These are phyloP conservation scores for Chesias legatella DNA, from an alignment of 2,888 invertebrate species.

Conservation along the genomic window DNA sequence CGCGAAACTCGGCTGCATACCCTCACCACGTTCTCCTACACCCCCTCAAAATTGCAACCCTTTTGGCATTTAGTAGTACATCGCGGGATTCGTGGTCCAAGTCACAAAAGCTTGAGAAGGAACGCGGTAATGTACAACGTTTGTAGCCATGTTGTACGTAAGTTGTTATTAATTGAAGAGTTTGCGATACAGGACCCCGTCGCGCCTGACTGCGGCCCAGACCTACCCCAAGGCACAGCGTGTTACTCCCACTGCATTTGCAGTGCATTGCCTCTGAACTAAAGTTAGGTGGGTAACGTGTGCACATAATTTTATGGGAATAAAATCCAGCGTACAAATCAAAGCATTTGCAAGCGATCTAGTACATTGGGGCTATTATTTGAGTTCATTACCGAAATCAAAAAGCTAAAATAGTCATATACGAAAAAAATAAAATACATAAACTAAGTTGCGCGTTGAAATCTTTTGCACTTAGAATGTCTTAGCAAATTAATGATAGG, in stretches of 20 bases:
- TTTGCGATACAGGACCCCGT: constrained; percentile 40
- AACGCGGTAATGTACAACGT: constrained; percentile 33
- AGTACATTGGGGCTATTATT: too few species aligned
- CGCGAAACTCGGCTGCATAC: constrained; percentile 61
- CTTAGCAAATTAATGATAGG: too few species aligned
- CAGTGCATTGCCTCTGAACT: constrained; percentile 46
- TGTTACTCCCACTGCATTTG: constrained; percentile 45
- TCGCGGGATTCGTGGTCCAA: constrained; percentile 22
- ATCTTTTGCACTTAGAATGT: too few species aligned
- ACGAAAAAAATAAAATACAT: too few species aligned
- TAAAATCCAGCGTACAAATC: too few species aligned
- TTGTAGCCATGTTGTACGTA: not conserved
- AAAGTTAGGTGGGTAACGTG: constrained; percentile 28
- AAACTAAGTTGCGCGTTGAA: too few species aligned
- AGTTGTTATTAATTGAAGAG: constrained; percentile 36
- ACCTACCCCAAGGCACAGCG: constrained; percentile 67
- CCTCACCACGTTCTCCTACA: constrained; percentile 27
- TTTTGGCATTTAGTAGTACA: constrained; percentile 23
- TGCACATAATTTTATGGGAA: too few species aligned
- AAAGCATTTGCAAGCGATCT: too few species aligned
- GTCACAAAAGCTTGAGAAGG: accelerated
- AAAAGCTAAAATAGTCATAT: too few species aligned
- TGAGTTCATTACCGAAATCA: too few species aligned
- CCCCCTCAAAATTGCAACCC: constrained; percentile 1
- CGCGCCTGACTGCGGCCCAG: constrained; percentile 52